These are phyloP conservation scores for Fulica atra DNA, from an alignment of 2,113 vertebrate species.

Conservation along the genomic window DNA sequence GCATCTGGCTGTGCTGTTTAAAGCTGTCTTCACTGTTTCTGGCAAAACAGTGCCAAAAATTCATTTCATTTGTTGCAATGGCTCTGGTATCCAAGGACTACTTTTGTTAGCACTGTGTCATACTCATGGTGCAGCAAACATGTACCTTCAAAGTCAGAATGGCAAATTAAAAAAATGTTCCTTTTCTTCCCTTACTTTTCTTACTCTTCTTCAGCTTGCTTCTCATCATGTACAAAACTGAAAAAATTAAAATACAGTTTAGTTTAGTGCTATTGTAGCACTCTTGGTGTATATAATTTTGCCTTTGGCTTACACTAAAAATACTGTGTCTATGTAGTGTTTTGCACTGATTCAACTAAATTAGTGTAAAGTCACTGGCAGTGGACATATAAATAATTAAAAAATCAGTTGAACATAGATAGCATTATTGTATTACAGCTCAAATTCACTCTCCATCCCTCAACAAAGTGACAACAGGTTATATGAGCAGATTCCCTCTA, in stretches of 20 bases:
- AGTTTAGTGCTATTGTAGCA: background rate
- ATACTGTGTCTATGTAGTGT: background rate
- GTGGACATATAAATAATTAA: background rate
- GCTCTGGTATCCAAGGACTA: background rate
- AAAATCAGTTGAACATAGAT: background rate
- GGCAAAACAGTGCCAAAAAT: background rate
- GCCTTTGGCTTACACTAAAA: background rate
- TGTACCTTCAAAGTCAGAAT: background rate
- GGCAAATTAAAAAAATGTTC: background rate
- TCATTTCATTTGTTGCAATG: background rate
- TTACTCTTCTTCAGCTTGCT: background rate
- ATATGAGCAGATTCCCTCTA: background rate
- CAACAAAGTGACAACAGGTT: background rate
- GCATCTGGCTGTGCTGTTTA: background rate
- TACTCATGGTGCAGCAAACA: background rate
- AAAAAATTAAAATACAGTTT: background rate
- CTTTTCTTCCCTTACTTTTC: background rate
- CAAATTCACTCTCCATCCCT: background rate
- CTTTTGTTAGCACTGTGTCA: background rate
- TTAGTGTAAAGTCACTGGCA: background rate
- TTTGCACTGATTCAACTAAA: background rate
- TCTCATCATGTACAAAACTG: background rate
- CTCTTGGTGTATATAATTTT: background rate
- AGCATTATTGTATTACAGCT: background rate
- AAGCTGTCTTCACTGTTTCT: background rate